phyloP scores from a whole-genome alignment of 2,797 vertebrate genomes.

The Naso thynnoides region DNA sequence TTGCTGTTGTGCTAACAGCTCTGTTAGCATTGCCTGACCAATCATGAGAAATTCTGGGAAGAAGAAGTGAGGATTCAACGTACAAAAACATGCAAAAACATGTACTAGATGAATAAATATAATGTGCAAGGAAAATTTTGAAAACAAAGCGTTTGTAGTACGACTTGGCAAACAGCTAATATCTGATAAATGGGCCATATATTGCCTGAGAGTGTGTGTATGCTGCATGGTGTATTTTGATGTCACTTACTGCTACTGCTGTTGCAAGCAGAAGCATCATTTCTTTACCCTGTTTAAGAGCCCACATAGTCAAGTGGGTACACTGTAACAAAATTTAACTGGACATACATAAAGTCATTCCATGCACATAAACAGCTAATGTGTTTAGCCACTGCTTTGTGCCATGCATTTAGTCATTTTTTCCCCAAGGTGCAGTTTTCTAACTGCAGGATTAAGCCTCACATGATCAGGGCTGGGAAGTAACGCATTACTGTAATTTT shows the following conservation, averaged over 20 bases:
- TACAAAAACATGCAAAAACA: not conserved
- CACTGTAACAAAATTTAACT: slow-evolving; percentile 47
- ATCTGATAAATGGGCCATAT: not conserved
- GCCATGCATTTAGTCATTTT: slow-evolving; percentile 26
- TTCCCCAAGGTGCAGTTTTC: no score
- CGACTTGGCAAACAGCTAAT: not conserved
- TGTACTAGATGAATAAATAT: not conserved
- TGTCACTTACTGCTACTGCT: not conserved
- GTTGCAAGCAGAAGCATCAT: not conserved
- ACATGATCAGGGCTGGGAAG: no score
- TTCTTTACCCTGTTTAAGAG: slow-evolving; percentile 9
- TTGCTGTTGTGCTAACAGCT: not conserved
- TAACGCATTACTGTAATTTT: no score
- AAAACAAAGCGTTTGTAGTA: not conserved
- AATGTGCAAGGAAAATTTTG: not conserved
- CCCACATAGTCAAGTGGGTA: slow-evolving; percentile 5
- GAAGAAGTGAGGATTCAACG: not conserved
- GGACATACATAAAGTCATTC: slow-evolving; percentile 50
- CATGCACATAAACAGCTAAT: slow-evolving; percentile 46
- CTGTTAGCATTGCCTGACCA: not conserved
- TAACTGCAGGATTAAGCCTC: no score
- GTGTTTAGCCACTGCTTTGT: slow-evolving; percentile 40
- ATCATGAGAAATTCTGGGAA: not conserved
- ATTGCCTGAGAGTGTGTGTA: not conserved
- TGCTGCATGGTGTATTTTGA: not conserved